phyloP scores from a whole-genome alignment of 2,888 invertebrate species.

The Macaria liturata region DNA sequence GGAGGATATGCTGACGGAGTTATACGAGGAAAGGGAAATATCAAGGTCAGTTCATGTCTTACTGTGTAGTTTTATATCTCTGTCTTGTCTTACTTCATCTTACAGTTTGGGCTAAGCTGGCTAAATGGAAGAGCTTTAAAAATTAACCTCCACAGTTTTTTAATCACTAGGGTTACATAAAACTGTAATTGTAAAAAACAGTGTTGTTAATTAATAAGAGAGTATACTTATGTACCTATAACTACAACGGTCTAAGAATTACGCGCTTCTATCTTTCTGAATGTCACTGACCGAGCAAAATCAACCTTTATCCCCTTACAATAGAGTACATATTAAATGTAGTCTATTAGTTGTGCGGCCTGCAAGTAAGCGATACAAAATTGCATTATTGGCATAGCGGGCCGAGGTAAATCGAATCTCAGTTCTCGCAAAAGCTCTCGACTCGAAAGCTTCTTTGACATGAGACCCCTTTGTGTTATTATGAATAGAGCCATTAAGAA shows the following conservation, averaged over 20 bases:
- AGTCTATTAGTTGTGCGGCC: slow-evolving; percentile 16
- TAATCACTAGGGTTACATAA: not conserved
- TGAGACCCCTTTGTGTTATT: slow-evolving; percentile 50
- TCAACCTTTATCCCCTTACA: slow-evolving; percentile 6
- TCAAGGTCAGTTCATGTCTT: slow-evolving; percentile 47
- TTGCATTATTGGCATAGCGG: slow-evolving; percentile 53
- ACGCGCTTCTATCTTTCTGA: slow-evolving; percentile 3
- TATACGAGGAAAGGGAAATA: slow-evolving; percentile 85
- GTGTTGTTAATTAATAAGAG: too few relatives aligned
- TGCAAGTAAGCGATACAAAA: slow-evolving; percentile 37
- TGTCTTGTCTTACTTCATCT: too few relatives aligned
- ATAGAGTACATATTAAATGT: slow-evolving; percentile 22
- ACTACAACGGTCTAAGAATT: not conserved
- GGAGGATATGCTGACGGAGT: slow-evolving; percentile 93
- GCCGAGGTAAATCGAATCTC: slow-evolving; percentile 61
- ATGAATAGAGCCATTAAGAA: slow-evolving; percentile 35
- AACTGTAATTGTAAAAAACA: too few relatives aligned
- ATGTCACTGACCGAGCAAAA: slow-evolving; percentile 6
- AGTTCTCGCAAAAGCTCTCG: slow-evolving; percentile 39
- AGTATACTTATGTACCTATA: too few relatives aligned
- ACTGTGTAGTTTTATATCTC: too few relatives aligned
- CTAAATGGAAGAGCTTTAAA: not conserved
- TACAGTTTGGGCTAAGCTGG: too few relatives aligned
- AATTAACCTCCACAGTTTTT: not conserved
- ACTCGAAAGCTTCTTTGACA: slow-evolving; percentile 54